Conservation (phyloP, 1,140 invertebrate genomes). For the Zaprionus nigranus region DNA sequence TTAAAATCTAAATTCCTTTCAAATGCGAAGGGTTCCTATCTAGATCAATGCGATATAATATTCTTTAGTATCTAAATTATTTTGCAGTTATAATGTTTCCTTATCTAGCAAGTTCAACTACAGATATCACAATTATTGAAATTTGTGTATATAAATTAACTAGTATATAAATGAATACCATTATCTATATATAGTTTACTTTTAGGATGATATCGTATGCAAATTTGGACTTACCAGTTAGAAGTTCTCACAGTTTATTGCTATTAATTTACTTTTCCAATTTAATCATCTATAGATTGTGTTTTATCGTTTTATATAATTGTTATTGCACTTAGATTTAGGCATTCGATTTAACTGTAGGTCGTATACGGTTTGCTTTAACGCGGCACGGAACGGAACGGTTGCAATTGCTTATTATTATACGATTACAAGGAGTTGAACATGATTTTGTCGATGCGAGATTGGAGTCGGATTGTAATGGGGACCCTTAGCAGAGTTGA, state of each 20-base stretch:
- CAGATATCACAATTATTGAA: too few relatives aligned
- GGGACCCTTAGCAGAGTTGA: slow-evolving; percentile 9
- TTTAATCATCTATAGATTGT: neutral
- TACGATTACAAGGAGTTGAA: slow-evolving; percentile 18
- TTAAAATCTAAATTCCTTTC: too few relatives aligned
- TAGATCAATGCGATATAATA: too few relatives aligned
- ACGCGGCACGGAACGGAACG: slow-evolving; percentile 74
- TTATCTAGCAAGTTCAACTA: too few relatives aligned
- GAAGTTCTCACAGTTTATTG: neutral
- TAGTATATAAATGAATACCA: too few relatives aligned
- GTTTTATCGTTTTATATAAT: neutral
- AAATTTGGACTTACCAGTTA: slow-evolving; percentile 22
- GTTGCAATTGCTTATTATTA: slow-evolving; percentile 52
- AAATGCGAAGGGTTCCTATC: too few relatives aligned
- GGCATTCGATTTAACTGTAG: slow-evolving; percentile 46
- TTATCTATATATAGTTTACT: too few relatives aligned
- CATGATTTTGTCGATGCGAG: slow-evolving; percentile 1
- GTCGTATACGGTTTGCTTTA: slow-evolving; percentile 73
- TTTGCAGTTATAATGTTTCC: too few relatives aligned
- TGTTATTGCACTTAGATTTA: slow-evolving; percentile 51
- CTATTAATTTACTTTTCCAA: neutral
- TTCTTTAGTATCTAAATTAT: too few relatives aligned
- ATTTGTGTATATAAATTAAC: too few relatives aligned
- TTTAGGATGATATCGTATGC: neutral
- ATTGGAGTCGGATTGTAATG: slow-evolving; percentile 11